Evolutionary conservation across 2,113 vertebrate species (phyloP), one percentile per base, ranked within the genome.

Genomic region (Toxotes jaculatrix): DNA sequence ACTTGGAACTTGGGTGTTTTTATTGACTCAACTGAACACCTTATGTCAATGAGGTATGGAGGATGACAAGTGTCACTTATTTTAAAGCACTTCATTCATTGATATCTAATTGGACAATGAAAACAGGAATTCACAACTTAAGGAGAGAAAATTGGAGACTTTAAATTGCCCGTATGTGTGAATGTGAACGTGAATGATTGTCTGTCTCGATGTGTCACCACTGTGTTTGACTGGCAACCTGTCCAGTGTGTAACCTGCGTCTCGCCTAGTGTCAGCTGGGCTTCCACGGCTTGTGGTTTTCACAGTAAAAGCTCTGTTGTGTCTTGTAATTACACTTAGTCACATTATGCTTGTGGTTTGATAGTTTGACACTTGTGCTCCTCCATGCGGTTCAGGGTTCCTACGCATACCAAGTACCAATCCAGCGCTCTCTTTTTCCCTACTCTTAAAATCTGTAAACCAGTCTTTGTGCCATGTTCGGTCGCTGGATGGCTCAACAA

Each of bases 401-500:
- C 10, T 43, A 13, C 42, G 12, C 42, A 43, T 43, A 43, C 42
- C 42, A 43, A 43, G 6, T 17, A 49, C 45, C 45, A 49, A 19
- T 49, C 12, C 43, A 45, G 43, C 14, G 43, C 43, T 45, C 14
- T 45, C 12, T 55, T 23, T n/a, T 49, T 19, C 47, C 47, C 47
- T 19, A 14, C 17, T 19, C 17, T 21, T 17, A 49, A 17, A 6
- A 7, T 19, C 16, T 49, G 47, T 49, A 49, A 19, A 49, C 16
- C 14, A 42, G 34, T 53, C 65, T 47, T 32, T 43, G 31, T 62
- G 77, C 27, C 27, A 21, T 3, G 6, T 32, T 17, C 13, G 47
- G 16, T 14, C 21, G 60, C 32, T 62, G 79, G 45, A 59, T 73
- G 34, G 19, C 61, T 86, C 61, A 70, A 70, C 66, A 76, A 34